phyloP scores from a whole-genome alignment of 1,140 invertebrate species.

The Coenobita brevimanus region DNA sequence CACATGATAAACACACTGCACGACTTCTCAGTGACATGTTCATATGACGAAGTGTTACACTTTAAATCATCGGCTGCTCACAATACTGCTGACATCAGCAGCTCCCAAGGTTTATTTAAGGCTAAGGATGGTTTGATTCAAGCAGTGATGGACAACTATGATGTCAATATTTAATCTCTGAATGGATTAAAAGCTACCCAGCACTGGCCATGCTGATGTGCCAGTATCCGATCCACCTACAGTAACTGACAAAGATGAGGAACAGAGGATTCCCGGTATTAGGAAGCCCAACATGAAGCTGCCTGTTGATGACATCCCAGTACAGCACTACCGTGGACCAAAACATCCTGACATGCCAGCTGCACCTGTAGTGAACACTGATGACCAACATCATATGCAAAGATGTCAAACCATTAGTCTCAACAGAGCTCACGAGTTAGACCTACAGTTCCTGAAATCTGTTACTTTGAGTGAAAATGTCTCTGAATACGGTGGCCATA shows the following conservation, averaged over 20 bases:
- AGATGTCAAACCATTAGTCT: constrained; percentile 7
- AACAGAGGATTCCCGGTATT: constrained; percentile 17
- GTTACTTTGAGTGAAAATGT: not conserved
- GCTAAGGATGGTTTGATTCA: constrained; percentile 27
- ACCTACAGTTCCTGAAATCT: not conserved
- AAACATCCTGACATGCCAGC: constrained; percentile 7
- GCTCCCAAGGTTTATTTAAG: not conserved
- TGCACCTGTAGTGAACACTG: not conserved
- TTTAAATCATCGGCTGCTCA: too few species aligned
- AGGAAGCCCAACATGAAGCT: constrained; percentile 23
- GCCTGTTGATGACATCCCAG: constrained; percentile 16
- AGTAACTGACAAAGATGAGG: constrained; percentile 9
- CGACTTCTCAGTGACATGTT: too few species aligned
- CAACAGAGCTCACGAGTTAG: too few species aligned
- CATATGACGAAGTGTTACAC: too few species aligned
- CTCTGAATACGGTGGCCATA: not conserved
- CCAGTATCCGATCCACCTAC: not conserved
- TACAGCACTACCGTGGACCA: constrained; percentile 11
- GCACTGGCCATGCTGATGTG: constrained; percentile 28
- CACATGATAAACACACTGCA: too few species aligned
- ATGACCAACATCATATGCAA: not conserved
- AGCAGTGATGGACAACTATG: constrained; percentile 20
- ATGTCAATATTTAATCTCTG: constrained; percentile 21
- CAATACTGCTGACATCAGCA: not conserved
- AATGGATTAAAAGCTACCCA: constrained; percentile 32